Evolutionary conservation across 1,140 invertebrate genomes (phyloP), one percentile per base, ranked within the genome.

Genomic region (Piezodorus guildinii): DNA sequence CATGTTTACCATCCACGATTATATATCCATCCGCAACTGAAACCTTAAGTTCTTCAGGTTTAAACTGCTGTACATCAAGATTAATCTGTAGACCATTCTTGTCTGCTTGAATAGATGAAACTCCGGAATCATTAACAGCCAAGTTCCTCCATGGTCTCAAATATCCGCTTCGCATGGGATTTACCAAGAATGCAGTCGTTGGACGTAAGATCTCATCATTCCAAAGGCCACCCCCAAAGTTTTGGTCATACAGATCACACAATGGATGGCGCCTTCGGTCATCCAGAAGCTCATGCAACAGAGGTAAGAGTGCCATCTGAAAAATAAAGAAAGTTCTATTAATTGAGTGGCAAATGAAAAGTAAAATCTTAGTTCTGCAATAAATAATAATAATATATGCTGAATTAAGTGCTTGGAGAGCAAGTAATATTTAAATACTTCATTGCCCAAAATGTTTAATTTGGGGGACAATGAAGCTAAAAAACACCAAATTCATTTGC

Each of bases 21-120:
- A 88, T 76, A 39, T 77, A 79, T 58, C 84, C 81, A 65, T 87
- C 85, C n/a, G 61, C 64, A 1, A 84, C 75, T 73, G 86, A 90
- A 0, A 91, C 85, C 39, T 78, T 83, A 34, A 92, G 79, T 72
- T 93, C 89, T 62, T 91, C 86, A 0, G 89, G 88, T 65, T 81
- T 79, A 74, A 90, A 91, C 67, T 89, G 85, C 56, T 84, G 81
- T 0, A 91, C 84, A 70, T 90, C 87, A 67, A 90, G 73, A 45
- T 79, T 78, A 49, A 85, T 77, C 67, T 83, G 64, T 23, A 70
- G 65, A 16, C 62, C 64, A 39, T 65, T 59, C 21, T 61, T 52
- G 46, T 65, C 63, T 19, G 30, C 25, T 4, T 34, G 19, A 19
- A 65, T 43, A 21, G 25, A 30, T 14, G 63, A 65, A 12, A 65